A percentile compares a stretch with the other conserved stretches of the same genome.
Evolutionary conservation across 1,140 invertebrate genomes (phyloP).

Genomic region (Drosophila eugracilis): DNA sequence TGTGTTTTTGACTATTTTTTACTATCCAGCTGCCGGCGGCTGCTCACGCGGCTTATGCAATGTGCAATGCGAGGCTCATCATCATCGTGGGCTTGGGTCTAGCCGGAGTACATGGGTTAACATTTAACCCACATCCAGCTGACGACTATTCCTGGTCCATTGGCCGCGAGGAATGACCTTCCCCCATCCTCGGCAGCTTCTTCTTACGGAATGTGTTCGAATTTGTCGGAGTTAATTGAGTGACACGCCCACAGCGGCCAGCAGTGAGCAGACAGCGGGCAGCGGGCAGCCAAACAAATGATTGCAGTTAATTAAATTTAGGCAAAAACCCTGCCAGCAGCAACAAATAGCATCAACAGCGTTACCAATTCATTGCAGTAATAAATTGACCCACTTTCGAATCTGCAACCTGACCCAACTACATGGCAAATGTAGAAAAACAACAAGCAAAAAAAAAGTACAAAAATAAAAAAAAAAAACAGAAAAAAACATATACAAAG

Average conservation of each 20-base stretch:
- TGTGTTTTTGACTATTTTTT: no score
- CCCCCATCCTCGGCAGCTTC: conserved; percentile 13
- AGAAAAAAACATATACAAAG: conserved; percentile 42
- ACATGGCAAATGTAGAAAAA: conserved; percentile 64
- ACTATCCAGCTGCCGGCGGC: conserved; percentile 41
- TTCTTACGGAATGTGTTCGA: conserved; percentile 43
- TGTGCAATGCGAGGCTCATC: conserved; percentile 58
- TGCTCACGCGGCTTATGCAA: conserved; percentile 58
- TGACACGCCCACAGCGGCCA: conserved; percentile 38
- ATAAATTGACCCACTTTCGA: conserved; percentile 83
- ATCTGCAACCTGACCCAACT: conserved; percentile 84
- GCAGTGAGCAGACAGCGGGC: background rate
- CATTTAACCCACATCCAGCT: conserved; percentile 62
- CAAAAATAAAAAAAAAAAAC: conserved; percentile 36
- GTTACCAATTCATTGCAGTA: conserved; percentile 76
- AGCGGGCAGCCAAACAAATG: conserved; percentile 28
- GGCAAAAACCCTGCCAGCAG: conserved; percentile 34
- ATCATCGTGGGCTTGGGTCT: conserved; percentile 31
- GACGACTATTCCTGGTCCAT: conserved; percentile 46
- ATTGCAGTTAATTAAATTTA: conserved; percentile 73
- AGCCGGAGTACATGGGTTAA: conserved; percentile 36
- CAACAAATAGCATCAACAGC: conserved; percentile 41
- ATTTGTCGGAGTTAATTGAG: conserved; percentile 61
- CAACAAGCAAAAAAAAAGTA: conserved; percentile 29
- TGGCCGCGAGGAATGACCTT: conserved; percentile 52